Evolutionary conservation across 2,888 invertebrate species (phyloP), one percentile per base, ranked within the genome.

Genomic region (Drosophila setosimentum): DNA sequence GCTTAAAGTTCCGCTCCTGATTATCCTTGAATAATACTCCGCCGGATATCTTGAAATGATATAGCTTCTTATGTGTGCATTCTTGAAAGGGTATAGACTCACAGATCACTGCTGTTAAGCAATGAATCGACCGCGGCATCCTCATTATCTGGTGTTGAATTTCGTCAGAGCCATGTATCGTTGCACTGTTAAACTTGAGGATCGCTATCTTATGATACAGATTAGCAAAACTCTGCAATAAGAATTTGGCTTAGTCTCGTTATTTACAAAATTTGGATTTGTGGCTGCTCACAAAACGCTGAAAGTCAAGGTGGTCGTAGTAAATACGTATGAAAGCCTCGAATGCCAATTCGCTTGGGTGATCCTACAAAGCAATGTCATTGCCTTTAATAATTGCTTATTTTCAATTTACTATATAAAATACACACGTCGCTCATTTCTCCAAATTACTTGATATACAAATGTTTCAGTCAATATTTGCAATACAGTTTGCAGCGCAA

Each of bases 1-100:
- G 55, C n/a, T 29, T 29, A 24, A 55, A 55, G 3, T 16, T 7
- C 1, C 1, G 1, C 5, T n/a, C 2, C 2, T 0, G 1, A 16
- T 8, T 3, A 2, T 3, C 4, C 0, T 0, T 0, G 7, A 0
- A 13, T 13, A n/a, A 0, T 2, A 55, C 27, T 2, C 0, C 2
- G 13, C 55, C 55, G 5, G n/a, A 7, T 7, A 55, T 7, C n/a
- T 37, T 55, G 8, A n/a, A 55, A 55, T 55, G 37, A 27, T 37
- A 29, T 16, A 55, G 55, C 5, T 55, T 37, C n/a, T n/a, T 3
- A 6, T 5, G 18, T 1, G 55, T 5, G 27, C n/a, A n/a, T 8
- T 18, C 33, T 6, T 27, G 24, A 2, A 35, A 6, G 3, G n/a
- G n/a, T 16, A 37, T 8, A 1, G 35, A 18, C 2, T 35, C 35